These are phyloP conservation scores for Drosophila busckii DNA, from an alignment of 1,140 invertebrate genomes.

Conservation along the genomic window DNA sequence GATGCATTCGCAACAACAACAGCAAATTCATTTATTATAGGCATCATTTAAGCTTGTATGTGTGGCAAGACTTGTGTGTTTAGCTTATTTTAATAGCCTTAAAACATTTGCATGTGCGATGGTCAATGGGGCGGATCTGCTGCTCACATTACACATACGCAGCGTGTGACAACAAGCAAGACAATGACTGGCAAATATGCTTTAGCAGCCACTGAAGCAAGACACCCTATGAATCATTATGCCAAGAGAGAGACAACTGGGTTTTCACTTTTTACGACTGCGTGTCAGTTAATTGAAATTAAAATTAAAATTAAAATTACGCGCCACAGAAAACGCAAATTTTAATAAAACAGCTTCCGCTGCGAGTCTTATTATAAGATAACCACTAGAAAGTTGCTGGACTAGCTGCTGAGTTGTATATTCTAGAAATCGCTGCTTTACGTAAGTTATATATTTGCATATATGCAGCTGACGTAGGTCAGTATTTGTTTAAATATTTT, in stretches of 20 bases:
- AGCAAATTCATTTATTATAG: conserved; percentile 19
- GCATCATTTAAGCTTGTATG: conserved; percentile 1
- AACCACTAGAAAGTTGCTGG: no score
- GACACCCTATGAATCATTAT: conserved; percentile 51
- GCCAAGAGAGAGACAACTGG: no score
- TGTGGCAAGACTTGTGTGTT: conserved; percentile 26
- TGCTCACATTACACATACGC: conserved; percentile 22
- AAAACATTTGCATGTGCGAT: conserved; percentile 10
- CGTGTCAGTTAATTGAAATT: conserved; percentile 37
- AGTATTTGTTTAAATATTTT: conserved; percentile 46
- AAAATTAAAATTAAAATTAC: conserved; percentile 29
- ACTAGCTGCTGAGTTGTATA: conserved; percentile 11
- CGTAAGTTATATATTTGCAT: conserved; percentile 21
- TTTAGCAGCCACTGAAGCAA: no score
- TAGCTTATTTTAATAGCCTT: conserved; percentile 9
- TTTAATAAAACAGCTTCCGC: conserved; percentile 40
- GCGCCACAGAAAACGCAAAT: not conserved
- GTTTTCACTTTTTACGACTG: conserved; percentile 64
- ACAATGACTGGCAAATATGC: conserved; percentile 50
- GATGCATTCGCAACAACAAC: not conserved
- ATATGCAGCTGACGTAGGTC: conserved; percentile 50
- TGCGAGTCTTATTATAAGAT: not conserved
- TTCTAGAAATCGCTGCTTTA: conserved; percentile 2
- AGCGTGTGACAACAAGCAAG: conserved; percentile 2
- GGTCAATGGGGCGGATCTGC: conserved; percentile 13